A percentile compares a stretch with the other conserved stretches of the same genome.
Evolutionary conservation across 2,113 vertebrate species (phyloP).

Genomic region (Chlorodrepanis virens): DNA sequence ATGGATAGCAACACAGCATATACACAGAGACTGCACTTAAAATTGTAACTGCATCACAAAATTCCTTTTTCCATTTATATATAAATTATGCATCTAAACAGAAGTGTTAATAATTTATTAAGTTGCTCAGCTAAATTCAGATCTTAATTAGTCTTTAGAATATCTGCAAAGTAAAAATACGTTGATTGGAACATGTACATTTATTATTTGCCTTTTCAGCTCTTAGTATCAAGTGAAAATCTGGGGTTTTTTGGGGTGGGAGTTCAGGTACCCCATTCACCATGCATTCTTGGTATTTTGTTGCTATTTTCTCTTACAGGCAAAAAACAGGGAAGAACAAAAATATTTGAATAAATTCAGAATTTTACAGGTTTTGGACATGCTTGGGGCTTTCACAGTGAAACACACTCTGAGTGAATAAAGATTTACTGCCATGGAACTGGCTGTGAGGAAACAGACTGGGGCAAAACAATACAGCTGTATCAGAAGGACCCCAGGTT

Average conservation of each 20-base stretch:
- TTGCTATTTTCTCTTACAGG: background rate
- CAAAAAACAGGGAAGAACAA: background rate
- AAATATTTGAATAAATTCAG: background rate
- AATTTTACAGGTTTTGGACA: background rate
- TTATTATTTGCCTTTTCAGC: background rate
- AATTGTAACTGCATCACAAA: constrained; percentile 13
- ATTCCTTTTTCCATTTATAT: constrained; percentile 22
- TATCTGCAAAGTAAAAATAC: constrained; percentile 21
- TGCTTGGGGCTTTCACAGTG: background rate
- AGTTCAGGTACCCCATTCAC: background rate
- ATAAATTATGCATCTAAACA: constrained; percentile 58
- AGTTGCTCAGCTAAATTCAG: constrained; percentile 20
- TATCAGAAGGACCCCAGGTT: background rate
- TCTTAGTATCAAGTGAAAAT: background rate
- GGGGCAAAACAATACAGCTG: background rate
- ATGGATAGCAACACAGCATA: background rate
- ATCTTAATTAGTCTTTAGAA: constrained; percentile 22
- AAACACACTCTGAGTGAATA: background rate
- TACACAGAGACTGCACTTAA: background rate
- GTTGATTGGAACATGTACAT: background rate
- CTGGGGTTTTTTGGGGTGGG: background rate
- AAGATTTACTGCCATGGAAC: background rate
- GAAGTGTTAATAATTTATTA: constrained; percentile 52
- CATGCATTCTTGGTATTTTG: background rate
- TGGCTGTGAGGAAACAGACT: background rate